phyloP scores from a whole-genome alignment of 1,140 invertebrate species.

The Nylanderia fulva region DNA sequence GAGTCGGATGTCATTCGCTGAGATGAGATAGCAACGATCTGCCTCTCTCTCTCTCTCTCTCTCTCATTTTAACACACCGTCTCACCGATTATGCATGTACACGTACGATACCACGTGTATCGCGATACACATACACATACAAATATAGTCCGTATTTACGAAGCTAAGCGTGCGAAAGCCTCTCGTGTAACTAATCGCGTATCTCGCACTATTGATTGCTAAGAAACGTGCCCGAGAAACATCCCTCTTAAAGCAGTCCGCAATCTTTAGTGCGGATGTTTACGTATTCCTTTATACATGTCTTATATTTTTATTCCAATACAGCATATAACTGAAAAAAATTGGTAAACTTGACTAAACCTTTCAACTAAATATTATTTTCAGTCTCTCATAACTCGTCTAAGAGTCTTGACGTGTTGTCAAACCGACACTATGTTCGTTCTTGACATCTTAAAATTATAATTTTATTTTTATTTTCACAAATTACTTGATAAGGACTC shows the following conservation, averaged over 20 bases:
- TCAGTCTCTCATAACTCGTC: too few species aligned
- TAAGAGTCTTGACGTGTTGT: too few species aligned
- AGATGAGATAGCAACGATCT: conserved; percentile 30
- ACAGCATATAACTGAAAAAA: too few species aligned
- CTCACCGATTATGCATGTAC: neutral
- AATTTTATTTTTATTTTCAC: too few species aligned
- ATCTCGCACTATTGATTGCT: conserved; percentile 43
- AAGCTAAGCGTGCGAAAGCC: conserved; percentile 23
- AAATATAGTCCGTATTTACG: conserved; percentile 3
- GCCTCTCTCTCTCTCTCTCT: neutral
- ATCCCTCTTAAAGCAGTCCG: conserved; percentile 25
- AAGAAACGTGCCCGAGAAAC: conserved; percentile 43
- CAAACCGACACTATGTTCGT: too few species aligned
- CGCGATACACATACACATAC: conserved; percentile 2
- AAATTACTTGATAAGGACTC: too few species aligned
- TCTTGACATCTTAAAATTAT: too few species aligned
- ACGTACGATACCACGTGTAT: neutral
- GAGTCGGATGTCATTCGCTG: conserved; percentile 38
- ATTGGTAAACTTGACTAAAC: too few species aligned
- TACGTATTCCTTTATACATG: neutral
- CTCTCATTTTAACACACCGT: neutral
- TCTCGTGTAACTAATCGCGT: conserved; percentile 46
- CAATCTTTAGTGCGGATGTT: neutral
- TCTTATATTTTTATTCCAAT: neutral
- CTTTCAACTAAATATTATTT: too few species aligned